Evolutionary conservation across 2,888 invertebrate species (phyloP).

Genomic region (Resseliella maxima): DNA sequence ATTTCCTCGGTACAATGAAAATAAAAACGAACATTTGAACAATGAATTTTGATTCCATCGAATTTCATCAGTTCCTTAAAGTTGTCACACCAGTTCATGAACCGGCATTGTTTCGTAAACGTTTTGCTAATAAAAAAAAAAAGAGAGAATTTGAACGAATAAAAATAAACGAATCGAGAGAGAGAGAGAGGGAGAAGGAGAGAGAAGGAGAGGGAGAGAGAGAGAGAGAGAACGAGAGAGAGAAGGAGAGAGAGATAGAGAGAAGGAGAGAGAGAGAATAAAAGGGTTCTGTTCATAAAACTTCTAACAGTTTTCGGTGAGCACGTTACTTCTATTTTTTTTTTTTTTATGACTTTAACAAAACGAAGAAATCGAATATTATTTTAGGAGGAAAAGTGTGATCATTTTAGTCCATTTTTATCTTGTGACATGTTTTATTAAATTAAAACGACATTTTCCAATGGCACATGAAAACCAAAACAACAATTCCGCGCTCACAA

Average conservation of each 20-base stretch:
- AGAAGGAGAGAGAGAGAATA: no score
- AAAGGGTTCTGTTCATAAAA: background rate
- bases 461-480: background rate
- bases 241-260: no score
- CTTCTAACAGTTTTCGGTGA: conserved; percentile 7
- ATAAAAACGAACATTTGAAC: background rate
- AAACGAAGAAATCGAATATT: background rate
- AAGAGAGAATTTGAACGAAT: background rate
- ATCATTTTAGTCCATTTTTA: background rate
- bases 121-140: background rate
- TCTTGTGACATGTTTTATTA: background rate
- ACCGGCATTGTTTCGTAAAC: conserved; percentile 26
- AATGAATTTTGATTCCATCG: conserved; percentile 25
- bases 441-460: background rate
- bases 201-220: no score
- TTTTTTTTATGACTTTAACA: background rate
- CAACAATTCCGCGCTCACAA: background rate
- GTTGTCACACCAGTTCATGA: background rate
- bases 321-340: conserved; percentile 27
- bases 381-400: background rate
- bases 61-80: conserved; percentile 24
- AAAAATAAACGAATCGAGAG: background rate
- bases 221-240: no score
- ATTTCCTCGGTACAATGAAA: background rate
- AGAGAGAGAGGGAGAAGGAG: no score